Percentiles rank a stretch among this genome's conserved stretches.
phyloP scores from a whole-genome alignment of 2,113 vertebrate species.

The Dromaius novaehollandiae region DNA sequence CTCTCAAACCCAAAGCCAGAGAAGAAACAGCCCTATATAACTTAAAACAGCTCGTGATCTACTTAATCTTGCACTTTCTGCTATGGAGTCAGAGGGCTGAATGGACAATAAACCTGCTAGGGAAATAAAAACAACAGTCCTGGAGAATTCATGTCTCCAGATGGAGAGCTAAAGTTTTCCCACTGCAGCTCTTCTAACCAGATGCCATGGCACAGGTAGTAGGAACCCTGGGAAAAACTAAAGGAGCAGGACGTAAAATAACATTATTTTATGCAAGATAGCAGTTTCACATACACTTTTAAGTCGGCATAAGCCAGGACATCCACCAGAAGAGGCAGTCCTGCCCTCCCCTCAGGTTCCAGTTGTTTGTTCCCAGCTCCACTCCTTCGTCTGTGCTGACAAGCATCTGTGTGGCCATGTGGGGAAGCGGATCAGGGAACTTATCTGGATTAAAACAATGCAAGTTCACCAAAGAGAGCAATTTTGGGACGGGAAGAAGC shows the following conservation, averaged over 20 bases:
- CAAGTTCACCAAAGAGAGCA: neutral
- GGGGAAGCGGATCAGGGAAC: neutral
- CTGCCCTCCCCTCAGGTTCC: neutral
- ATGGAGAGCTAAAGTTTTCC: neutral
- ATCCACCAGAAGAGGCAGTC: neutral
- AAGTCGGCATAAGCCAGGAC: neutral
- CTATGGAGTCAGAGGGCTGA: neutral
- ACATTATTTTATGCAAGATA: neutral
- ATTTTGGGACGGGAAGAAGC: neutral
- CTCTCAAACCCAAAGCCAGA: neutral
- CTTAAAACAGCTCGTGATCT: neutral
- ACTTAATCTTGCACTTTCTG: neutral
- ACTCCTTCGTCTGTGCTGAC: neutral
- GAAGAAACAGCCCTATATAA: neutral
- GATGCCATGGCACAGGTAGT: neutral
- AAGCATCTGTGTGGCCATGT: neutral
- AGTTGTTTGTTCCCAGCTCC: neutral
- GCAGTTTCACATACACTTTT: neutral
- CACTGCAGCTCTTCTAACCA: neutral
- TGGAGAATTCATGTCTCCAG: neutral
- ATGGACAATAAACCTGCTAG: neutral
- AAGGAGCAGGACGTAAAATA: neutral
- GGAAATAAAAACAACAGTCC: neutral
- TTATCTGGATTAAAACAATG: slow-evolving; percentile 23
- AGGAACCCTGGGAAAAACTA: neutral